Conservation (phyloP, 2,113 vertebrate genomes). For the Cyprinodon tularosa region DNA sequence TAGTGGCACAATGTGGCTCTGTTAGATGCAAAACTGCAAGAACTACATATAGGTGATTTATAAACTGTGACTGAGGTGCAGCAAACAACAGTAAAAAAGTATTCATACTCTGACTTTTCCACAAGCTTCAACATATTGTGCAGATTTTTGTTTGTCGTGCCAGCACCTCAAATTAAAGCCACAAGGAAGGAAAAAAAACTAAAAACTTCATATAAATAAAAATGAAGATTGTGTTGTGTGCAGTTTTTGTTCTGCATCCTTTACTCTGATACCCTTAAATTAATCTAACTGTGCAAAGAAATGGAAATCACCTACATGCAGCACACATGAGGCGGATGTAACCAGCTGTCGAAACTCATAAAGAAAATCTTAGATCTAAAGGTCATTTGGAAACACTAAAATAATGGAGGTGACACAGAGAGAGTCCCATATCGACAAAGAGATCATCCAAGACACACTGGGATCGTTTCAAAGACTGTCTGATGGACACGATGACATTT, state of each 20-base stretch:
- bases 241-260: too few relatives aligned
- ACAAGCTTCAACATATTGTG: not conserved
- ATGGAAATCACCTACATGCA: not conserved
- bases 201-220: not conserved
- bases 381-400: too few relatives aligned
- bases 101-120: not conserved
- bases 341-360: too few relatives aligned
- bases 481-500: too few relatives aligned
- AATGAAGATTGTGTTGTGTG: not conserved
- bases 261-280: not conserved
- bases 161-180: not conserved
- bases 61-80: not conserved
- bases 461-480: too few relatives aligned
- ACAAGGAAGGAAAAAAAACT: not conserved
- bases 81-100: not conserved
- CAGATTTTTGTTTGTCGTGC: not conserved
- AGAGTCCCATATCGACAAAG: too few relatives aligned
- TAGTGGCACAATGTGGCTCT: conserved; percentile 3
- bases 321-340: too few relatives aligned
- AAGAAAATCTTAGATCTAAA: too few relatives aligned
- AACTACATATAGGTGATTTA: not conserved
- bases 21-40: conserved; percentile 15
- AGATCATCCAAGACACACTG: too few relatives aligned
- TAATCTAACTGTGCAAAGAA: not conserved
- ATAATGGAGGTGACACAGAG: too few relatives aligned